Conservation (phyloP, 2,113 vertebrate genomes). For the Raja brachyura region DNA sequence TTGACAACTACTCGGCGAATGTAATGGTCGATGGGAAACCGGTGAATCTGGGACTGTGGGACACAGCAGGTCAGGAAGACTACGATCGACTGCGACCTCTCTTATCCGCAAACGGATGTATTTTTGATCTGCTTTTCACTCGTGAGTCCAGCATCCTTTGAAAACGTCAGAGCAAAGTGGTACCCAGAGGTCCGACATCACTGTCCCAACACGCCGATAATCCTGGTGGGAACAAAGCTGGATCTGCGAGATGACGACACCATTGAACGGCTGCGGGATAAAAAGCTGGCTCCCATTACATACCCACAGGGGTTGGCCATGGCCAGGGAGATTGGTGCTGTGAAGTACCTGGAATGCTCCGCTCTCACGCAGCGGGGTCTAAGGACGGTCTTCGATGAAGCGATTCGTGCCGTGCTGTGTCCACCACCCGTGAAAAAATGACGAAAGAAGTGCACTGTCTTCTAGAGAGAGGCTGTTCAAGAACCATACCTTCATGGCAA, state of each 20-base stretch:
- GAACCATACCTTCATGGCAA: slow-evolving; percentile 26
- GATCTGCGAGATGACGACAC: slow-evolving; percentile 95
- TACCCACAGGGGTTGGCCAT: slow-evolving; percentile 95
- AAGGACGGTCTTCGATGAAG: slow-evolving; percentile 95
- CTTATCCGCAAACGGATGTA: slow-evolving; percentile 79
- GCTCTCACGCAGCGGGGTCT: slow-evolving; percentile 90
- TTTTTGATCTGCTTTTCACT: slow-evolving; percentile 98
- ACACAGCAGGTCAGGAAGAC: slow-evolving; percentile 66
- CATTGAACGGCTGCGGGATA: slow-evolving; percentile 88
- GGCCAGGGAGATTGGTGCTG: slow-evolving; percentile 93
- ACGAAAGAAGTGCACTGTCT: slow-evolving; percentile 86
- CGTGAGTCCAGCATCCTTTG: slow-evolving; percentile 97
- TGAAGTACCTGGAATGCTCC: slow-evolving; percentile 94
- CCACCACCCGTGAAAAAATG: slow-evolving; percentile 88
- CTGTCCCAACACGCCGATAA: slow-evolving; percentile 95
- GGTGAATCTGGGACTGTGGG: slow-evolving; percentile 68
- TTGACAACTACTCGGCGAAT: slow-evolving; percentile 68
- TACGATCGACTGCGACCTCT: slow-evolving; percentile 64
- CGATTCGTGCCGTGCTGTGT: slow-evolving; percentile 91
- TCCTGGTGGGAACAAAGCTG: slow-evolving; percentile 95
- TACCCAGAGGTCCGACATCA: slow-evolving; percentile 98
- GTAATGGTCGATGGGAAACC: slow-evolving; percentile 70
- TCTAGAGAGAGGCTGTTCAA: slow-evolving; percentile 60
- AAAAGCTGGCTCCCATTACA: slow-evolving; percentile 93
- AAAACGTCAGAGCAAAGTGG: slow-evolving; percentile 98